Percentiles rank a stretch among this genome's conserved stretches.
Evolutionary conservation across 2,888 invertebrate genomes (phyloP).

Genomic region (Alloscopus bannaensis): DNA sequence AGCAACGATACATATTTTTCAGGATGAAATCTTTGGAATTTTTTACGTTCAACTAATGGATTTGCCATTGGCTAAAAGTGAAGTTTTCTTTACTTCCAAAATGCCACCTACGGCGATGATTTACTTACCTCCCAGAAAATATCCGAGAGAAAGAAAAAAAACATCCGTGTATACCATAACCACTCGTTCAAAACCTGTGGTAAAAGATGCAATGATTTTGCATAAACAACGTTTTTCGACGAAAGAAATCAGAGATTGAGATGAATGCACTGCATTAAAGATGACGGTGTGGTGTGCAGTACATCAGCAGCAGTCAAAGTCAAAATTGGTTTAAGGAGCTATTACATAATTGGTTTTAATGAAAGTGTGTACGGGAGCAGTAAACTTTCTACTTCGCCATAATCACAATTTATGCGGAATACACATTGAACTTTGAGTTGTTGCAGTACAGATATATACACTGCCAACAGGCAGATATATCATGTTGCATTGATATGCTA

Average conservation of each 20-base stretch:
- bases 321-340: background rate
- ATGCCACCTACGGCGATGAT: slow-evolving; percentile 60
- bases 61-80: slow-evolving; percentile 45
- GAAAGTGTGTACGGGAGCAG: too few relatives aligned
- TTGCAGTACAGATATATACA: too few relatives aligned
- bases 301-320: background rate
- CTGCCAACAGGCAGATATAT: too few relatives aligned
- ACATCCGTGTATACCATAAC: slow-evolving; percentile 18
- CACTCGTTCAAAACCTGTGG: too few relatives aligned
- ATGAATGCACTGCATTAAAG: slow-evolving; percentile 48
- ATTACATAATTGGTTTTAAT: slow-evolving; percentile 22
- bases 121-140: slow-evolving; percentile 54
- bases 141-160: slow-evolving; percentile 1
- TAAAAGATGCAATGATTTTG: slow-evolving; percentile 54
- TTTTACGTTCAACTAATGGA: slow-evolving; percentile 7
- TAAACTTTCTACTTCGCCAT: too few relatives aligned
- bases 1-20: too few relatives aligned
- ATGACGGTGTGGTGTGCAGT: slow-evolving; percentile 23
- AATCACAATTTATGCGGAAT: too few relatives aligned
- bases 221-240: slow-evolving; percentile 47
- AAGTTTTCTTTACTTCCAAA: slow-evolving; percentile 54
- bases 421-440: too few relatives aligned
- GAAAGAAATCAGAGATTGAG: too few relatives aligned
- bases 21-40: background rate
- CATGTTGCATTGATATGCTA: too few relatives aligned